Percentiles rank a stretch among this genome's conserved stretches.
These are phyloP conservation scores for Aplodontia rufa DNA, from an alignment of 2,113 vertebrate species.

Conservation along the genomic window DNA sequence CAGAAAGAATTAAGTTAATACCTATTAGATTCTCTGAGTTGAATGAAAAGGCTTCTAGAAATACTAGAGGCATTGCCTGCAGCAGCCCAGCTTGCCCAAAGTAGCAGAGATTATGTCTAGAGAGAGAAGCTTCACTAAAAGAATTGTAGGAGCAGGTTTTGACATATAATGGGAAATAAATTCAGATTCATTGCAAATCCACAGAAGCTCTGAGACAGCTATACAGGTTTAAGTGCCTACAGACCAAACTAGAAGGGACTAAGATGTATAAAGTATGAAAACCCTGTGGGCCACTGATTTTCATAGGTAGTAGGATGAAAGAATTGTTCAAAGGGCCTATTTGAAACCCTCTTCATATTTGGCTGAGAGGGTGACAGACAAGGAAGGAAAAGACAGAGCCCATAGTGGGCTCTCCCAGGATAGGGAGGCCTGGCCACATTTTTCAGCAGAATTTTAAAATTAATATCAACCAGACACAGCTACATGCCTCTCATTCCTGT, in stretches of 20 bases:
- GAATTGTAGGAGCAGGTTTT: background rate
- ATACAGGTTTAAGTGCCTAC: no score
- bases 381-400: background rate
- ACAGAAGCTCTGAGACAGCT: background rate
- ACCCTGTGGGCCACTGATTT: background rate
- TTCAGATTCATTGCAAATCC: background rate
- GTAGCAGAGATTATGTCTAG: background rate
- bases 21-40: background rate
- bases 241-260: background rate
- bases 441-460: background rate
- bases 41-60: background rate
- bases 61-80: no score
- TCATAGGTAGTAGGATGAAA: background rate
- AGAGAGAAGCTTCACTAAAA: background rate
- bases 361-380: background rate
- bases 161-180: background rate
- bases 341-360: background rate
- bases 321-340: no score
- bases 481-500: background rate
- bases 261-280: background rate
- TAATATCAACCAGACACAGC: background rate
- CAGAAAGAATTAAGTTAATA: background rate
- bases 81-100: background rate
- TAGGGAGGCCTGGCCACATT: background rate
- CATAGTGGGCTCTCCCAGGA: background rate